Percentiles rank a stretch among this genome's conserved stretches.
Evolutionary conservation across 92 coral and sea anemone species (phyloP).

Genomic region (Zoanthus sociatus): DNA sequence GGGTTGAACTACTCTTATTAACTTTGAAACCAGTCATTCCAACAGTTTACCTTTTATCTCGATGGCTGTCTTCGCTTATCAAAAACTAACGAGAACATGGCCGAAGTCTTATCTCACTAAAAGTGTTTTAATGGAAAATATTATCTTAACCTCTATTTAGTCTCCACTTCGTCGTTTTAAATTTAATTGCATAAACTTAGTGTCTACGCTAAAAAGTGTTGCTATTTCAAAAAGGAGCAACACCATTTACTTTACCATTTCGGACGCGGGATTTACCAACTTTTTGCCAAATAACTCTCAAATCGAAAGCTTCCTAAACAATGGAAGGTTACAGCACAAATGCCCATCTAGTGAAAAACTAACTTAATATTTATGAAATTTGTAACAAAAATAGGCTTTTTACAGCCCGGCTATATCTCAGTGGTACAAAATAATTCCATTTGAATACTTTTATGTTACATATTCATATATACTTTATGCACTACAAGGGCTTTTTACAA

Average conservation of each 20-base stretch:
- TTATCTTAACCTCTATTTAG: background rate
- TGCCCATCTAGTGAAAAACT: constrained; percentile 41
- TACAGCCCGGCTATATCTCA: constrained; percentile 20
- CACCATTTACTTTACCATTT: background rate
- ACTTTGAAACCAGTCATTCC: background rate
- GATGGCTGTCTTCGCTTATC: background rate
- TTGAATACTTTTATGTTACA: constrained; percentile 41
- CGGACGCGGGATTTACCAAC: background rate
- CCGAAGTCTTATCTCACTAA: background rate
- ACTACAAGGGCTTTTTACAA: constrained; percentile 20
- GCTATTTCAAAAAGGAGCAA: background rate
- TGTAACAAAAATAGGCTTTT: constrained; percentile 52
- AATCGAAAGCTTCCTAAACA: constrained; percentile 24
- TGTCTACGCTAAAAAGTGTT: background rate
- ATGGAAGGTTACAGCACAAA: constrained; percentile 12
- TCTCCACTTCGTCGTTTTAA: background rate
- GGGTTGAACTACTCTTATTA: no score
- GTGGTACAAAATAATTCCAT: constrained; percentile 45
- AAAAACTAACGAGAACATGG: background rate
- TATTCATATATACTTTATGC: constrained; percentile 27
- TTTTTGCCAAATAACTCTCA: constrained; percentile 2
- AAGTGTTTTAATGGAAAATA: background rate
- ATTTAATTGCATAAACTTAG: background rate
- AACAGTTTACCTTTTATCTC: background rate
- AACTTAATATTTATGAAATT: constrained; percentile 17